A percentile compares a stretch with the other conserved stretches of the same genome.
Conservation (phyloP, 2,113 vertebrate species). For the Amphiprion percula region DNA sequence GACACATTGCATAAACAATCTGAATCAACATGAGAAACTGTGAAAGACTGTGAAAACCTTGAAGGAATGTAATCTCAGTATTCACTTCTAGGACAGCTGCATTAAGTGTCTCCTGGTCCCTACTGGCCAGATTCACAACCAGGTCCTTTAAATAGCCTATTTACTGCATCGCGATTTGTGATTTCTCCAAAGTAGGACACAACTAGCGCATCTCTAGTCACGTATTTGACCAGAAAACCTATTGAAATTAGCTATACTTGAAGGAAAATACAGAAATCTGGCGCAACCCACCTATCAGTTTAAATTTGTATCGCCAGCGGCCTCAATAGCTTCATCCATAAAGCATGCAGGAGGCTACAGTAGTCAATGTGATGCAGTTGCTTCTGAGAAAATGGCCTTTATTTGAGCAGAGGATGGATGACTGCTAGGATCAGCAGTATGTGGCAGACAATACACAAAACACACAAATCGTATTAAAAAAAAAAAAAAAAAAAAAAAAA, state of each 20-base stretch:
- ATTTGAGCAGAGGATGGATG: background rate
- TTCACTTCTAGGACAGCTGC: background rate
- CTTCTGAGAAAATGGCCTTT: constrained; percentile 34
- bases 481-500: background rate
- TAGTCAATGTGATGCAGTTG: background rate
- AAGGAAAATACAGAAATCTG: background rate
- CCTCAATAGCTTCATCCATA: constrained; percentile 28
- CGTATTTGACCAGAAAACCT: background rate
- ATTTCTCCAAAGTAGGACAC: constrained; percentile 33
- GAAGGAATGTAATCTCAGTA: background rate
- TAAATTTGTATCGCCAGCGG: background rate
- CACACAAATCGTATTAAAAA: background rate
- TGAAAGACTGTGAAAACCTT: background rate
- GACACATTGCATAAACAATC: background rate
- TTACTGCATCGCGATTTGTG: constrained; percentile 23
- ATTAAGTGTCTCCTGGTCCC: constrained; percentile 4
- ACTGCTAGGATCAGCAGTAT: background rate
- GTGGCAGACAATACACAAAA: background rate
- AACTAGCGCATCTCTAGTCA: background rate
- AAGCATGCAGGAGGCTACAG: constrained; percentile 41
- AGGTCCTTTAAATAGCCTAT: constrained; percentile 17
- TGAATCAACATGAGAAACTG: background rate
- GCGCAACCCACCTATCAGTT: constrained; percentile 16
- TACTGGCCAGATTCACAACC: background rate
- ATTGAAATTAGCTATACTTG: background rate